Base-by-base conservation (phyloP, 1,140 invertebrate genomes). In the Probaryconus sp. region DNA sequence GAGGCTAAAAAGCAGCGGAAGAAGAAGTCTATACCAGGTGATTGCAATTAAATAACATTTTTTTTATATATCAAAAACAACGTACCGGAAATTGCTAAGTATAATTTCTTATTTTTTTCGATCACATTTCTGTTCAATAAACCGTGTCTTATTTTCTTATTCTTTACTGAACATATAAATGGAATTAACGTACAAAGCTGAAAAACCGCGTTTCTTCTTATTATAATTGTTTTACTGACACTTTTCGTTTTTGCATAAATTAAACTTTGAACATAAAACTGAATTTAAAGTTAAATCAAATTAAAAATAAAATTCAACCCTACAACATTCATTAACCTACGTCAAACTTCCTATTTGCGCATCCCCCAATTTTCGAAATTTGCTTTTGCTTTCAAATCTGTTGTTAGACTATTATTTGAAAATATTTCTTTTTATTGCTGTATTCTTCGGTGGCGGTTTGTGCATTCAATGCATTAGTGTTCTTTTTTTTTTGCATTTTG, bases 1-100 rank as follows among this genome's bases (percentile, higher is more conserved):
- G 94, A 95, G 92, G 93, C 93, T 91, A 95, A 95, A 94, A 95
- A 95, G 92, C 92, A 94, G 89, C 92, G 93, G 90, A 93, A 93
- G 90, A 94, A 94, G 90, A 95, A 95, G 91, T 95, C 93, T 87
- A 88, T 94, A 89, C 90, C 93, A 92, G 94, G 93, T 95, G 93
- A 95, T 83, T 88, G 82, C 81, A 78, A 82, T 78, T 83, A 78
- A 86, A 78, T 82, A 80, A 79, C 50, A 35, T 64, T 74, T 72
- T 73, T 67, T 76, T 37, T 51, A 68, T n/a, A n/a, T n/a, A 5
- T 51, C 63, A 68, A 68, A 56, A 63, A 58, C 63, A 58, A 51
- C 63, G 56, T 68, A 68, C 42, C 37, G 26, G 48, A 4, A 1
- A 61, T 55, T 10, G 40, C 20, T 73, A 73, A 67, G 48, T 65